These are phyloP conservation scores for Chiloscyllium plagiosum DNA, from an alignment of 2,113 vertebrate genomes.

Conservation along the genomic window DNA sequence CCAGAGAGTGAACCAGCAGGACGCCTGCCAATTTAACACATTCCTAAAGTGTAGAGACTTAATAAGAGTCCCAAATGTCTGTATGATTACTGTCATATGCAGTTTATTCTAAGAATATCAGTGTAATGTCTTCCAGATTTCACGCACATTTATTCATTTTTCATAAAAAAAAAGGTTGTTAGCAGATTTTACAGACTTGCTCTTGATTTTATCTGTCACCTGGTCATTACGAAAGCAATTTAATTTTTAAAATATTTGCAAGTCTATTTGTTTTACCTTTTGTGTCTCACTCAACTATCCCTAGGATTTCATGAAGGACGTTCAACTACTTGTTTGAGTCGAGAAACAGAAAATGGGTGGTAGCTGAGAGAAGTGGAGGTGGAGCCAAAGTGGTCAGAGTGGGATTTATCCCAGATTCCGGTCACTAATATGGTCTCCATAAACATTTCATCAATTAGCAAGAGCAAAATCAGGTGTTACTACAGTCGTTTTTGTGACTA, in stretches of 20 bases:
- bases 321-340: not conserved
- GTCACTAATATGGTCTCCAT: not conserved
- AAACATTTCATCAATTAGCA: not conserved
- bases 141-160: not conserved
- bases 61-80: constrained; percentile 8
- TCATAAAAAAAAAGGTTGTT: not conserved
- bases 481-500: not conserved
- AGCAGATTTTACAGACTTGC: not conserved
- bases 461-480: not conserved
- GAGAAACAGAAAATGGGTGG: not conserved
- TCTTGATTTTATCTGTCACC: not conserved
- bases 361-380: not conserved
- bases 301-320: not conserved
- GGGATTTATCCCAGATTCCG: not conserved
- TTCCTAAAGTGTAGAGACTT: constrained; percentile 26
- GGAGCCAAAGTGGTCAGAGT: no score
- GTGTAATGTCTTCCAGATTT: constrained; percentile 26
- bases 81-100: not conserved
- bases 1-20: constrained; percentile 23
- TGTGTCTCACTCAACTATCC: not conserved
- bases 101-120: not conserved
- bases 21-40: constrained; percentile 25
- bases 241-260: not conserved
- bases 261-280: not conserved
- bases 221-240: not conserved